Percentiles rank a stretch among this genome's conserved stretches.
Conservation (phyloP, 2,113 vertebrate genomes). For the Gavia stellata region DNA sequence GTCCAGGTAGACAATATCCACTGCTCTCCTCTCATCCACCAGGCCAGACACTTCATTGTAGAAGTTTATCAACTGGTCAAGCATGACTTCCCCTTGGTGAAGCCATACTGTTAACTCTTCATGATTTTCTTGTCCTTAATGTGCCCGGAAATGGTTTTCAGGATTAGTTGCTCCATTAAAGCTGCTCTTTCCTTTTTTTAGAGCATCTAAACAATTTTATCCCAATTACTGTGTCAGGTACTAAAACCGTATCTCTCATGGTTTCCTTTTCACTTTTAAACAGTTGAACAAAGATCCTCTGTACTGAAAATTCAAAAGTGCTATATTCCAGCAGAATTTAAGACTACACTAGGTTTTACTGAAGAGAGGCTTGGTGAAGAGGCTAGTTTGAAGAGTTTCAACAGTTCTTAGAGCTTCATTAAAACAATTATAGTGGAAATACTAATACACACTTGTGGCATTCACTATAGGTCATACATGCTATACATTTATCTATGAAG, state of each 20-base stretch:
- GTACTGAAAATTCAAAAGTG: not conserved
- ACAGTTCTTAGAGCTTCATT: not conserved
- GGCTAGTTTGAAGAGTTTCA: not conserved
- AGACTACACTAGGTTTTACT: not conserved
- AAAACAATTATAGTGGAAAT: not conserved
- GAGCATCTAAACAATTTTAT: not conserved
- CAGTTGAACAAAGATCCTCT: not conserved
- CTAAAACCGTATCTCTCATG: not conserved
- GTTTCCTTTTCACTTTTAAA: not conserved
- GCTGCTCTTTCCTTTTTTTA: not conserved
- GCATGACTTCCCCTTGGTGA: not conserved
- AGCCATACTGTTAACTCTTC: not conserved
- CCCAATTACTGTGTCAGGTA: not conserved
- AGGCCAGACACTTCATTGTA: not conserved
- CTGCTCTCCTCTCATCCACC: not conserved
- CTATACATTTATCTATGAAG: not conserved
- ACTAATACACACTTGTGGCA: not conserved
- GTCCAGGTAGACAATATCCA: not conserved
- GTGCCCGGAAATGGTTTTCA: not conserved
- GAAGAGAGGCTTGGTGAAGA: not conserved
- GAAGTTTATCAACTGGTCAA: not conserved
- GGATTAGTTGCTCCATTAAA: not conserved
- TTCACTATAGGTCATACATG: not conserved
- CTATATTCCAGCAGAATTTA: not conserved
- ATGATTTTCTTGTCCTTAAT: not conserved